Evolutionary conservation across 30 jellyfish, hydroid and myxozoan species (phyloP), one percentile per base, ranked within the genome.

Genomic region (Phacellophora camtschatica): DNA sequence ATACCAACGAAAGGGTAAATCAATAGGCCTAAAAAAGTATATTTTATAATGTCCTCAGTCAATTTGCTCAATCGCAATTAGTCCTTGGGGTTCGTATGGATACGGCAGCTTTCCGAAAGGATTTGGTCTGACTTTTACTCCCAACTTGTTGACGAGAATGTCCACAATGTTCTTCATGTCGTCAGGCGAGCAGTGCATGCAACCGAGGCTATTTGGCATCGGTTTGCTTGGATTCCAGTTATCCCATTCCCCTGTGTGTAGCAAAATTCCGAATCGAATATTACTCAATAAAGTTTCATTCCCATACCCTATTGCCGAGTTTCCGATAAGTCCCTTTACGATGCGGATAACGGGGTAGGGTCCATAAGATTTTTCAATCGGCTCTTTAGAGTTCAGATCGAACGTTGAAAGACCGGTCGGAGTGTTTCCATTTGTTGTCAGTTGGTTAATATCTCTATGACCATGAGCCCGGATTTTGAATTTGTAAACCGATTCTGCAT

Each of bases 131-230:
- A 77, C 97, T 18, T 55, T 74, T 30, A 74, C 97, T 9, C 88
- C 95, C 49, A 80, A 51, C 39, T 57, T 46, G 1, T 64, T 75
- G 23, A 48, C 59, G 32, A 88, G 82, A 2, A 81, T 19, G 23
- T 88, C 95, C 5, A 74, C 88, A 24, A 88, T 25, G 9, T 49
- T 70, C 61, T 74, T 73, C 90, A 66, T 61, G 69, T 80, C 97
- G 2, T 54, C 83, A 13, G 97, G 97, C 28, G 88, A 74, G 31
- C 89, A 92, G 71, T 88, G 97, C 95, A 88, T 81, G 72, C 97
- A 88, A 1, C 97, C 97, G 12, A 67, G 64, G 55, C 97, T 88
- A 63, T 88, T 88, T 23, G 97, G 97, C 97, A 88, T 88, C 28
- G 84, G 89, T 39, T 63, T 63, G 66, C 78, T 56, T 35, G 90